Evolutionary conservation across 1,140 invertebrate genomes (phyloP).

Genomic region (Tigriopus japonicus): DNA sequence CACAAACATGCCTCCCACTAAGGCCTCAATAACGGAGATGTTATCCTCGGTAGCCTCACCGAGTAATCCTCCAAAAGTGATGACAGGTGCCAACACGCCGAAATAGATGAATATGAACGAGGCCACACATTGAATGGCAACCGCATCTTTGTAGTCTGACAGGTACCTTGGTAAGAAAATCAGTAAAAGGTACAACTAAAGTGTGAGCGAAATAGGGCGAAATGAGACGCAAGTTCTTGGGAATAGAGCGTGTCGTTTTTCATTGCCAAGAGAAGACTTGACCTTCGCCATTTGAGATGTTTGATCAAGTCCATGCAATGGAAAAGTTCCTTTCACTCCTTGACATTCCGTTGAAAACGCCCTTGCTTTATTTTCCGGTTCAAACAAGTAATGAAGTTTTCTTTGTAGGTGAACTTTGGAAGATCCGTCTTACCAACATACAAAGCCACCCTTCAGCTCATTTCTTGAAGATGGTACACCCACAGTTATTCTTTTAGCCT

Average conservation of each 20-base stretch:
- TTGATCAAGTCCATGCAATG: too few species aligned
- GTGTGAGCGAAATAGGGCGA: neutral
- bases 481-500: too few species aligned
- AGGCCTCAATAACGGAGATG: constrained; percentile 27
- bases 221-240: neutral
- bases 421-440: too few species aligned
- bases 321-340: too few species aligned
- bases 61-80: constrained; percentile 30
- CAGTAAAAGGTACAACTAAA: neutral
- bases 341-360: too few species aligned
- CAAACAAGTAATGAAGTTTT: too few species aligned
- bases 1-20: constrained; percentile 23
- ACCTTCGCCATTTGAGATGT: too few species aligned
- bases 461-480: too few species aligned
- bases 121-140: constrained; percentile 26
- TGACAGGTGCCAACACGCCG: constrained; percentile 27
- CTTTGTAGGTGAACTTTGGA: too few species aligned
- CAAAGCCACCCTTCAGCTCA: too few species aligned
- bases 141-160: constrained; percentile 26
- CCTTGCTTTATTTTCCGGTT: too few species aligned
- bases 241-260: neutral
- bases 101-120: constrained; percentile 29
- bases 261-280: too few species aligned
- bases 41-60: constrained; percentile 23
- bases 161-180: constrained; percentile 20